Conservation (phyloP, 2,888 invertebrate genomes). For the Athetis lepigone region DNA sequence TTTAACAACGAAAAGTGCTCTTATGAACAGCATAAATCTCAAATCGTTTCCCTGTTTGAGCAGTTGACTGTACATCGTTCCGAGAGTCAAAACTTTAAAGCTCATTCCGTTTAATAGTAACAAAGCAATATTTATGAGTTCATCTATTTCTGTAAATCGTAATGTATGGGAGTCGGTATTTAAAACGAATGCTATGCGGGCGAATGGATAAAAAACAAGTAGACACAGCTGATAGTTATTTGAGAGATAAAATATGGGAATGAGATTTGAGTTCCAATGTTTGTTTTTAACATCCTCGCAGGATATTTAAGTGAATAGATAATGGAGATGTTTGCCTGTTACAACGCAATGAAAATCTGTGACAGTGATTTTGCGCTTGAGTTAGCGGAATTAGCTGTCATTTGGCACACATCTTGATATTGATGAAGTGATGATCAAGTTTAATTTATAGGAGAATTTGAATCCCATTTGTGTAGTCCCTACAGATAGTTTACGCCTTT, state of each 20-base stretch:
- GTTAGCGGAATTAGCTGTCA: too few relatives aligned
- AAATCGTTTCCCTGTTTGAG: not conserved
- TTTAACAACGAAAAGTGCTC: not conserved
- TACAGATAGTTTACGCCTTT: too few relatives aligned
- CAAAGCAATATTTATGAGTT: slow-evolving; percentile 54
- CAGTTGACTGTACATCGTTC: slow-evolving; percentile 4
- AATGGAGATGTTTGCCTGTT: too few relatives aligned
- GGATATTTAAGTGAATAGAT: not conserved
- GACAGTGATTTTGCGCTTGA: too few relatives aligned
- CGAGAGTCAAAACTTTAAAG: slow-evolving; percentile 19
- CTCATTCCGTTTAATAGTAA: slow-evolving; percentile 33
- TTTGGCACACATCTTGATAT: too few relatives aligned
- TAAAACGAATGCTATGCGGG: slow-evolving; percentile 36
- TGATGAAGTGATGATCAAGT: too few relatives aligned
- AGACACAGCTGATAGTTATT: slow-evolving; percentile 40
- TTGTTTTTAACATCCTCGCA: slow-evolving; percentile 20
- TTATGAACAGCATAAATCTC: not conserved
- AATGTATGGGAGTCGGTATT: slow-evolving; percentile 30
- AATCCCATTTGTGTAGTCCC: too few relatives aligned
- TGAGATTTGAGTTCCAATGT: slow-evolving; percentile 16
- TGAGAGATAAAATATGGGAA: slow-evolving; percentile 19
- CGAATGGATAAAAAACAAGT: slow-evolving; percentile 24
- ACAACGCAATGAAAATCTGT: too few relatives aligned
- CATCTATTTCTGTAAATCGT: slow-evolving; percentile 56
- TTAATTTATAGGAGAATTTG: too few relatives aligned